Base-by-base conservation (phyloP, 1,140 invertebrate genomes). In the Heliconius congener region DNA sequence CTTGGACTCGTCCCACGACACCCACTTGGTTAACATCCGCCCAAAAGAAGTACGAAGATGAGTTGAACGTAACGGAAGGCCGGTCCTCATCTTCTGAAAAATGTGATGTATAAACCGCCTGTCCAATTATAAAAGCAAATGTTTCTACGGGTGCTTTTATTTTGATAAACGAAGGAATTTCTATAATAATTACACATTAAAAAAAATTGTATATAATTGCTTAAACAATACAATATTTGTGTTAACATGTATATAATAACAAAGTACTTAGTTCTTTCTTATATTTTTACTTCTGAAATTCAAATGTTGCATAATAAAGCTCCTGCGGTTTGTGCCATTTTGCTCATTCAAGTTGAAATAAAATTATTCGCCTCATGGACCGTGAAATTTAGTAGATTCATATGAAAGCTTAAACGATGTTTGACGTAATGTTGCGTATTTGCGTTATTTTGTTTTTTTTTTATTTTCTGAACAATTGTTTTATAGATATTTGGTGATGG, bases 1-100 rank as follows among this genome's bases (percentile, higher is more conserved):
- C 92, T 6, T 77, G 34, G 5, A 94, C 92, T 39, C 66, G 74
- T 30, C 92, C 91, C 8, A 93, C 70, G 3, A 84, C 50, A 5
- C 91, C 92, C 3, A 83, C 87, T 27, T 89, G 88, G 1, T 78
- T 76, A 9, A 86, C 77, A 23, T 87, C 85, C 0, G 85, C 85
- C 37, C 82, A 76, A 1, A 94, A n/a, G 23, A 83, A 85, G 74
- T 93, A 94, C 1, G 83, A 86, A 1, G 85, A 16, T 11, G 85
- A 86, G 70, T 78, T 84, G 77, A 94, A 93, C 9, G 27, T 30
- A 1, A 66, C 27, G 4, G 60, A 66, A 66, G 60, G 60, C 27
- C 11, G 27, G 27, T 66, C 13, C 3, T 66, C 23, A 4, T 66
- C 60, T 27, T 30, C 60, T 66, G 60, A 66, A 66, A 66, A 27